These are phyloP conservation scores for Montipora capricornis DNA, from an alignment of 64 coral and sea anemone species.

Conservation along the genomic window DNA sequence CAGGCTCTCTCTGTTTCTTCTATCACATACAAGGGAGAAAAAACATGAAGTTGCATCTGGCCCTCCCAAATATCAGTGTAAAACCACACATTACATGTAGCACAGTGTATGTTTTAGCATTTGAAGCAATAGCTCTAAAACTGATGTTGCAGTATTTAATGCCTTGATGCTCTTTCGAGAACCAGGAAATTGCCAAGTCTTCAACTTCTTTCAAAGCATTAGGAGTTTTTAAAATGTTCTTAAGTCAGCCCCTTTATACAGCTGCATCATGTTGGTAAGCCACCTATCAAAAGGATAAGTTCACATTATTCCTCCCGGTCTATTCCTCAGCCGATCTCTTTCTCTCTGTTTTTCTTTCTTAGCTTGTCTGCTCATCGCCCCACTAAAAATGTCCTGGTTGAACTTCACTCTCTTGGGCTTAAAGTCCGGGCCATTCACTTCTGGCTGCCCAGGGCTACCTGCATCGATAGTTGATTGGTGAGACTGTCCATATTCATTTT, in stretches of 20 bases:
- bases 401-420: slow-evolving; percentile 24
- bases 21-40: too few relatives aligned
- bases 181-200: too few relatives aligned
- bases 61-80: too few relatives aligned
- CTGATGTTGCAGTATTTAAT: too few relatives aligned
- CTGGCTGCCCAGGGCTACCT: neutral
- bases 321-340: slow-evolving; percentile 9
- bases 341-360: neutral
- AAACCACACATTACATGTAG: too few relatives aligned
- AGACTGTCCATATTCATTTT: neutral
- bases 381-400: slow-evolving; percentile 45
- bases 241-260: neutral
- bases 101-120: too few relatives aligned
- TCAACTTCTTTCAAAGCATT: too few relatives aligned
- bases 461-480: neutral
- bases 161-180: too few relatives aligned
- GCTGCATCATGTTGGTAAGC: neutral
- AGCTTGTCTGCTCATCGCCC: neutral
- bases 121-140: too few relatives aligned
- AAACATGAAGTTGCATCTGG: too few relatives aligned
- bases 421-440: neutral
- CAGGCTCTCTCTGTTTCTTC: too few relatives aligned
- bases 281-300: neutral
- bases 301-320: slow-evolving; percentile 6
- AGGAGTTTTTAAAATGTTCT: too few relatives aligned